phyloP scores from a whole-genome alignment of 2,113 vertebrate species.

The Scophthalmus maximus region DNA sequence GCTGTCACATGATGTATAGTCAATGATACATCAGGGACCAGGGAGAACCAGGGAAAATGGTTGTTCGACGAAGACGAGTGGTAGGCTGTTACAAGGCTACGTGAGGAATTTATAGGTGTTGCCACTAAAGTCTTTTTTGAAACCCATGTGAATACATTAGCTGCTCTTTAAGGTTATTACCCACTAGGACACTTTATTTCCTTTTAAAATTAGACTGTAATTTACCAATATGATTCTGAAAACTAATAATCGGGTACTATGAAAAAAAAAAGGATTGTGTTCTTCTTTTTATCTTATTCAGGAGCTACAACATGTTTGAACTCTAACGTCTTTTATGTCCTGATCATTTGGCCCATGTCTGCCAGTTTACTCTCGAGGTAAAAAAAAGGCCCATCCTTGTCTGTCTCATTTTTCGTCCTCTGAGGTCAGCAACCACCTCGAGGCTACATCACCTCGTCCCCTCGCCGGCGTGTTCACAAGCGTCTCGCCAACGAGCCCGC shows the following conservation, averaged over 20 bases:
- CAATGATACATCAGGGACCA: conserved; percentile 48
- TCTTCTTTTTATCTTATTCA: no score
- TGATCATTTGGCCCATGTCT: neutral
- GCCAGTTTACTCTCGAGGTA: neutral
- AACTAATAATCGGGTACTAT: no score
- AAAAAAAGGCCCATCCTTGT: conserved; percentile 43
- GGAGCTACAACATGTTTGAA: neutral
- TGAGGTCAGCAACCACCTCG: conserved; percentile 15
- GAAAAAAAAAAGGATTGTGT: no score
- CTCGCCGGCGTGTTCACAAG: conserved; percentile 18
- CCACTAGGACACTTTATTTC: neutral
- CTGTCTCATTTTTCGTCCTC: conserved; percentile 5
- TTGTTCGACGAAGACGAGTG: conserved; percentile 12
- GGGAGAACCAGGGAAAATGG: neutral
- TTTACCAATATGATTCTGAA: no score
- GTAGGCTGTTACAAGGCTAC: conserved; percentile 22
- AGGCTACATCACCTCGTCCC: conserved; percentile 28
- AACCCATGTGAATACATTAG: neutral
- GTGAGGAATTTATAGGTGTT: conserved; percentile 21
- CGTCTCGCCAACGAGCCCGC: conserved; percentile 23
- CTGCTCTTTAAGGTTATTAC: neutral
- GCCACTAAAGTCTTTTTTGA: neutral
- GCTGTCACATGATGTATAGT: conserved; percentile 73
- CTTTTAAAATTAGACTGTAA: neutral
- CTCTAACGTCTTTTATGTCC: no score